These are phyloP conservation scores for Himalopsyche kuldschensis DNA, from an alignment of 2,888 invertebrate species.

Conservation along the genomic window DNA sequence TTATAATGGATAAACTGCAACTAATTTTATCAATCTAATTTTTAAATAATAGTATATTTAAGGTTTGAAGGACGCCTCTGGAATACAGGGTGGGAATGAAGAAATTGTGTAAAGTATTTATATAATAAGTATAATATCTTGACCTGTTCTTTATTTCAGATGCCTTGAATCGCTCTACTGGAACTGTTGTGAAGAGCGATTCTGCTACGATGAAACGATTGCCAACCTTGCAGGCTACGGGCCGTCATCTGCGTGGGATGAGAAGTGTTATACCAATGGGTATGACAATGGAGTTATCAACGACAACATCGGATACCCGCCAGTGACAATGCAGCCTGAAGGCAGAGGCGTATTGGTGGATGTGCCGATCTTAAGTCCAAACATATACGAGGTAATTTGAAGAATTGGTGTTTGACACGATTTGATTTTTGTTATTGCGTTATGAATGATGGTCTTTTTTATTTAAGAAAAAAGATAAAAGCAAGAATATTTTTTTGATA, in stretches of 20 bases:
- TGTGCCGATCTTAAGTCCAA: constrained; percentile 54
- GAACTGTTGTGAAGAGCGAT: constrained; percentile 72
- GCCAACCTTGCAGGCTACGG: constrained; percentile 58
- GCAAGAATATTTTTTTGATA: too few relatives aligned
- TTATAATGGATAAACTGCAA: too few relatives aligned
- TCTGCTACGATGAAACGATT: constrained; percentile 73
- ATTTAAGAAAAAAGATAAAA: too few relatives aligned
- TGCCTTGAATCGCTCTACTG: constrained; percentile 73
- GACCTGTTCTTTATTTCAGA: constrained; percentile 49
- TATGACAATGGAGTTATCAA: constrained; percentile 52
- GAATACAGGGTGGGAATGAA: too few relatives aligned
- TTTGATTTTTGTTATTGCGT: too few relatives aligned
- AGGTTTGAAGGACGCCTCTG: too few relatives aligned
- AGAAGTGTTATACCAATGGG: constrained; percentile 9
- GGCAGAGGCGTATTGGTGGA: constrained; percentile 52
- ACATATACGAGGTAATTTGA: constrained; percentile 55
- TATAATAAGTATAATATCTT: constrained; percentile 30
- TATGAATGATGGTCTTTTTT: too few relatives aligned
- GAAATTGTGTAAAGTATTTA: too few relatives aligned
- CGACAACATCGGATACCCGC: constrained; percentile 47
- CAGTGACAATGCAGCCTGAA: constrained; percentile 52
- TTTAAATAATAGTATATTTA: too few relatives aligned
- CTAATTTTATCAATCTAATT: too few relatives aligned
- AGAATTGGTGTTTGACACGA: too few relatives aligned
- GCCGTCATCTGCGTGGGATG: constrained; percentile 6